phyloP scores from a whole-genome alignment of 2,888 invertebrate species.

The Pristionchus fissidentatus region DNA sequence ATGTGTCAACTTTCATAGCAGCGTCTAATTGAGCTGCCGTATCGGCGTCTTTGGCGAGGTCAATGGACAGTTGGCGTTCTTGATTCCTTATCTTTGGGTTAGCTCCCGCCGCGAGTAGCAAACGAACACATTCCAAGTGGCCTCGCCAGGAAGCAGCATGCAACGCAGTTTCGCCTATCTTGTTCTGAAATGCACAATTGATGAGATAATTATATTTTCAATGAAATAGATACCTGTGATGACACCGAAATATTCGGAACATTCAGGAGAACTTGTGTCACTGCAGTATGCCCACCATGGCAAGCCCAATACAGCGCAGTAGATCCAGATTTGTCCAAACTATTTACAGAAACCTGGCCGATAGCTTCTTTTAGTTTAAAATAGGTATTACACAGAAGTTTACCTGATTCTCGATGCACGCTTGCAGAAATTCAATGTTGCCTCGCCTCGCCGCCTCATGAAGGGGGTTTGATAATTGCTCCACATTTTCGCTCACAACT shows the following conservation, averaged over 20 bases:
- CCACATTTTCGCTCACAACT: slow-evolving; percentile 74
- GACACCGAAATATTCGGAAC: slow-evolving; percentile 78
- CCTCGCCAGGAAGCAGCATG: slow-evolving; percentile 82
- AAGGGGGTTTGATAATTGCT: slow-evolving; percentile 81
- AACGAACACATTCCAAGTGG: slow-evolving; percentile 79
- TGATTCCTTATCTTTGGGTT: slow-evolving; percentile 79
- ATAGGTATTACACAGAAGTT: slow-evolving; percentile 44
- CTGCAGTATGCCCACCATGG: slow-evolving; percentile 81
- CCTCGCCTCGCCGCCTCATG: slow-evolving; percentile 83
- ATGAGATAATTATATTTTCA: too few species aligned
- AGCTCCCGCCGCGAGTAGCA: slow-evolving; percentile 80
- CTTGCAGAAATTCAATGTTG: slow-evolving; percentile 80
- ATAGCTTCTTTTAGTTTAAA: neutral
- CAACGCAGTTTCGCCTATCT: slow-evolving; percentile 82
- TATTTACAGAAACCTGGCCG: slow-evolving; percentile 80
- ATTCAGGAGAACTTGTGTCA: slow-evolving; percentile 79
- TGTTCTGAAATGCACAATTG: slow-evolving; percentile 79
- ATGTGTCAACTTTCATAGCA: slow-evolving; percentile 57
- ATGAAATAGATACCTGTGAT: slow-evolving; percentile 76
- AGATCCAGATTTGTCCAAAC: slow-evolving; percentile 82
- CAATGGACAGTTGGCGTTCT: slow-evolving; percentile 79
- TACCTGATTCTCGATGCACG: slow-evolving; percentile 81
- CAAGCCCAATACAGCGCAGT: slow-evolving; percentile 83
- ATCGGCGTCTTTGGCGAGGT: slow-evolving; percentile 78
- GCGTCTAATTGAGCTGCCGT: slow-evolving; percentile 56